phyloP scores from a whole-genome alignment of 2,888 invertebrate genomes.

The Archaeoteleia sp. region DNA sequence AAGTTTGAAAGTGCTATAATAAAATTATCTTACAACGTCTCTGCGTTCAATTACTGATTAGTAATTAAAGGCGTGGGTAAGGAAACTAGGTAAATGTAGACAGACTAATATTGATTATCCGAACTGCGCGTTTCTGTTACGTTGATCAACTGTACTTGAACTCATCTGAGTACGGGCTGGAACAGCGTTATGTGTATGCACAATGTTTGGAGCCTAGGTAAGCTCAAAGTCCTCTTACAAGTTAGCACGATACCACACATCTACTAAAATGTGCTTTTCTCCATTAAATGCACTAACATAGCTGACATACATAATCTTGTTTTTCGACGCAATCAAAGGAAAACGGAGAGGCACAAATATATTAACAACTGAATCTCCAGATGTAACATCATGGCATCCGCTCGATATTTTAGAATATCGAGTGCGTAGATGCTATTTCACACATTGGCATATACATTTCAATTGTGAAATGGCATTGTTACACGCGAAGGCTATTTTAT shows the following conservation, averaged over 20 bases:
- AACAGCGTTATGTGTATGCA: constrained; percentile 33
- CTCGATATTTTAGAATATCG: too few species aligned
- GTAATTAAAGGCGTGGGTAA: constrained; percentile 5
- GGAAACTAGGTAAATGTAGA: constrained; percentile 20
- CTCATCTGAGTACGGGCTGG: constrained; percentile 37
- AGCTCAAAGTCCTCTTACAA: constrained; percentile 36
- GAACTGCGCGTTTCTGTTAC: constrained; percentile 56
- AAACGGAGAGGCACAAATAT: background rate
- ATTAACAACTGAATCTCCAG: too few species aligned
- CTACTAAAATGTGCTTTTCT: constrained; percentile 12
- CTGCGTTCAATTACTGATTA: constrained; percentile 7
- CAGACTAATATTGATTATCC: constrained; percentile 58
- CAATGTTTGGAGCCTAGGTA: constrained; percentile 27
- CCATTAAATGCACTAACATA: constrained; percentile 17
- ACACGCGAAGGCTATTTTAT: too few species aligned
- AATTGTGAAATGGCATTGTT: too few species aligned
- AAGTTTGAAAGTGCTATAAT: too few species aligned
- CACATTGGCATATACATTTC: too few species aligned
- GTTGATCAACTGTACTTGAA: constrained; percentile 55
- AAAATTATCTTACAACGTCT: background rate
- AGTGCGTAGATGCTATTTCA: too few species aligned
- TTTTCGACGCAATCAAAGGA: constrained; percentile 1
- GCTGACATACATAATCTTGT: constrained; percentile 7
- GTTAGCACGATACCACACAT: constrained; percentile 24
- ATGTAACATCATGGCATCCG: too few species aligned